Evolutionary conservation across 2,113 vertebrate genomes (phyloP).

Genomic region (Lophochroa leadbeateri): DNA sequence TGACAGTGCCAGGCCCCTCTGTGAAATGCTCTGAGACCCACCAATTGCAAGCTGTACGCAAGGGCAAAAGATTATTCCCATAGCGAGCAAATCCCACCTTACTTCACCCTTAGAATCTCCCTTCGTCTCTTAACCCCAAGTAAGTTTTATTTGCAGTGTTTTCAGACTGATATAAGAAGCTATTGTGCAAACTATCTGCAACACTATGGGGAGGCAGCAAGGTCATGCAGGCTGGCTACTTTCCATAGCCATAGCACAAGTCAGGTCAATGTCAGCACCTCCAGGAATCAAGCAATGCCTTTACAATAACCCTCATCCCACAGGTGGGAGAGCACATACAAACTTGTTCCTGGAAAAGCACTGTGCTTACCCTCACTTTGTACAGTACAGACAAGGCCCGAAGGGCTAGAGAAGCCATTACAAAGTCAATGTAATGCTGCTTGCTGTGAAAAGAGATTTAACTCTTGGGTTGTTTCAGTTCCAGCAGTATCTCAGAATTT

Average conservation of each 20-base stretch:
- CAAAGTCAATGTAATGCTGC: neutral
- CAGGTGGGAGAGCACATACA: neutral
- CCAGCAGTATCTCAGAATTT: neutral
- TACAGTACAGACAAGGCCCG: neutral
- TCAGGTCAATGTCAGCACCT: neutral
- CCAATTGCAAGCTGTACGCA: accelerated
- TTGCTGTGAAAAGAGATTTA: neutral
- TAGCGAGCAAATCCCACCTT: accelerated
- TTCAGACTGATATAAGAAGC: neutral
- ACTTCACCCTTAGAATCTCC: neutral
- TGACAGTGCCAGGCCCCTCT: neutral
- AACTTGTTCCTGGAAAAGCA: neutral
- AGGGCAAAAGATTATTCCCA: neutral
- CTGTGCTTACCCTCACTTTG: neutral
- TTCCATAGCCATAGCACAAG: neutral
- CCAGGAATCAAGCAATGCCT: neutral
- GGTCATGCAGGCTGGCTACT: neutral
- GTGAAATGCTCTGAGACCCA: neutral
- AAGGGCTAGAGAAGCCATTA: neutral
- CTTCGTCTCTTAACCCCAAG: neutral
- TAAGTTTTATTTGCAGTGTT: neutral
- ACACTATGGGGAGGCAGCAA: neutral
- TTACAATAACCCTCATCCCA: neutral
- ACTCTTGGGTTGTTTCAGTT: neutral
- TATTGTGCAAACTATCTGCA: accelerated